A percentile compares a stretch with the other conserved stretches of the same genome.
Evolutionary conservation across 2,113 vertebrate species (phyloP).

Genomic region (Sprattus sprattus): DNA sequence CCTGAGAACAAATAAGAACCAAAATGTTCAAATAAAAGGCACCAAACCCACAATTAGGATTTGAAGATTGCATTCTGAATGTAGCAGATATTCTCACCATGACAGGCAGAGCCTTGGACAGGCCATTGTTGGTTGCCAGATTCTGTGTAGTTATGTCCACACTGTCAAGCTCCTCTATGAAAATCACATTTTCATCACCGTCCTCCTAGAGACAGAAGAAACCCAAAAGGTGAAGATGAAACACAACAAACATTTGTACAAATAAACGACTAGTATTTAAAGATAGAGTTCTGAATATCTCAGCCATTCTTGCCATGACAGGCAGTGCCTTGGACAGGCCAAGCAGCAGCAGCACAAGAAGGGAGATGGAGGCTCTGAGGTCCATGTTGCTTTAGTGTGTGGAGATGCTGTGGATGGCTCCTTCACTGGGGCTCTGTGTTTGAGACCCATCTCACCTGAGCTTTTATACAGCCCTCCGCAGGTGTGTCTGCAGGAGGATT

Average conservation of each 20-base stretch:
- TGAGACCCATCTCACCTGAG: constrained; percentile 13
- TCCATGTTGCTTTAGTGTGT: constrained; percentile 27
- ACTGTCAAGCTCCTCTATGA: constrained; percentile 5
- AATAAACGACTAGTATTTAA: background rate
- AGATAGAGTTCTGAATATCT: background rate
- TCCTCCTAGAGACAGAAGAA: background rate
- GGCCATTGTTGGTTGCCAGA: too few relatives aligned
- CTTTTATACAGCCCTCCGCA: constrained; percentile 6
- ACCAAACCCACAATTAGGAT: too few relatives aligned
- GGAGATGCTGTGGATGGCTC: constrained; percentile 18
- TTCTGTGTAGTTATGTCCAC: too few relatives aligned
- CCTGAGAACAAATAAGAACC: too few relatives aligned
- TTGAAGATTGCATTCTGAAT: too few relatives aligned
- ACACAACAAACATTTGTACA: too few relatives aligned
- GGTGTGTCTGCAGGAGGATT: constrained; percentile 14
- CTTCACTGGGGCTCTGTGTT: background rate
- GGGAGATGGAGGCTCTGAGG: constrained; percentile 5
- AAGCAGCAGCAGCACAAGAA: constrained; percentile 21
- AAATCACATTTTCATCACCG: background rate
- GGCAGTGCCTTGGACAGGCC: constrained; percentile 24
- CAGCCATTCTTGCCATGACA: constrained; percentile 22
- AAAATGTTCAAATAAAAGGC: too few relatives aligned
- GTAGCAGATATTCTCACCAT: too few relatives aligned
- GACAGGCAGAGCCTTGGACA: too few relatives aligned
- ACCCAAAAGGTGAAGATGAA: background rate